These are phyloP conservation scores for Paramormyrops hopkinsi DNA, from an alignment of 2,797 vertebrate species.

Conservation along the genomic window DNA sequence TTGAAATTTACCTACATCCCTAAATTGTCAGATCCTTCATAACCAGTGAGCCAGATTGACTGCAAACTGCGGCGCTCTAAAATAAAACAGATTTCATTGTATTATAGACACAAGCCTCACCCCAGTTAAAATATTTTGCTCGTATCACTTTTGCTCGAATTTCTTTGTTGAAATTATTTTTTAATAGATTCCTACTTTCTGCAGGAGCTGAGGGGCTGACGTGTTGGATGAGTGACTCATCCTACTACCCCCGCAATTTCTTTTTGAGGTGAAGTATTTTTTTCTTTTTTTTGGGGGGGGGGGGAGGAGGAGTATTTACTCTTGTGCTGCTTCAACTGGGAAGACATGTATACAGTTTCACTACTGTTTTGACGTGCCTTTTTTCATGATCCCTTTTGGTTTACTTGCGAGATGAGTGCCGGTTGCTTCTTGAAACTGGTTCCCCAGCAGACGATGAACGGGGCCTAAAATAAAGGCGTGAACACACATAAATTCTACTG, in stretches of 20 bases:
- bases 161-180: neutral
- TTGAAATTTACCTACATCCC: neutral
- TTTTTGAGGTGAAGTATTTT: conserved; percentile 1
- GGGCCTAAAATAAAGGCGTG: neutral
- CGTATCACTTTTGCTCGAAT: neutral
- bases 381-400: neutral
- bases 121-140: neutral
- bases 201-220: neutral
- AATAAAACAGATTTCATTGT: neutral
- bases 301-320: neutral
- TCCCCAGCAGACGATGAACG: neutral
- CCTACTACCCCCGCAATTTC: neutral
- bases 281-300: too few species aligned
- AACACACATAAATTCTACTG: neutral
- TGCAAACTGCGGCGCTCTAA: neutral
- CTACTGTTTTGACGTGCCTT: neutral
- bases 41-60: neutral
- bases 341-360: neutral
- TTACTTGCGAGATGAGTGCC: neutral
- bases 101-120: neutral
- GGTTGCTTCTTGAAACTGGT: neutral
- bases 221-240: neutral
- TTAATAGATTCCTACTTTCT: neutral
- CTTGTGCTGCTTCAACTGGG: neutral
- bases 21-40: neutral